Percentiles rank a stretch among this genome's conserved stretches.
Evolutionary conservation across 2,888 invertebrate genomes (phyloP).

Genomic region (Agonopterix subpropinquella): DNA sequence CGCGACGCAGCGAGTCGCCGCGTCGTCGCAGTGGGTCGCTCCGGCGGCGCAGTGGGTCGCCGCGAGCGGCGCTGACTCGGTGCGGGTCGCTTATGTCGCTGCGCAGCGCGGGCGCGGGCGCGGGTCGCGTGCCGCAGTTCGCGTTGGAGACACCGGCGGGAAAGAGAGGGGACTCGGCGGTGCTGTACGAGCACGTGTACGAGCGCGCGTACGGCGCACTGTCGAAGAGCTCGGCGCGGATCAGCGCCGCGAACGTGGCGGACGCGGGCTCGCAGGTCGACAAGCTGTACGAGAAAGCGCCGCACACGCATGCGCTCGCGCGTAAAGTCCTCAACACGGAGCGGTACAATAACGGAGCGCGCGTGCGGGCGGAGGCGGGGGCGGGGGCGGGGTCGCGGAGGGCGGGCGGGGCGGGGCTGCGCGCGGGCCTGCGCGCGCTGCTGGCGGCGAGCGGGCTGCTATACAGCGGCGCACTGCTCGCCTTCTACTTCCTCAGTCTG

Average conservation of each 20-base stretch:
- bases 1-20: conserved; percentile 15
- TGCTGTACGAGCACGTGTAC: conserved; percentile 10
- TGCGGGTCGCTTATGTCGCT: conserved; percentile 15
- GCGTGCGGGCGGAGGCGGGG: conserved; percentile 54
- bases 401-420: conserved; percentile 12
- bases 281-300: conserved; percentile 10
- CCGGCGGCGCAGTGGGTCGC: conserved; percentile 16
- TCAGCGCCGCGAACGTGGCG: conserved; percentile 6
- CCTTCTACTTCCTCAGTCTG: conserved; percentile 62
- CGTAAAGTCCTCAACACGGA: conserved; percentile 23
- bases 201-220: conserved; percentile 28
- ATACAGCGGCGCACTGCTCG: conserved; percentile 52
- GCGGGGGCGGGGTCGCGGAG: conserved; percentile 6
- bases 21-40: conserved; percentile 20
- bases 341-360: conserved; percentile 45
- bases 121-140: conserved; percentile 27
- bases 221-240: conserved; percentile 13
- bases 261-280: conserved; percentile 7
- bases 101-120: conserved; percentile 16
- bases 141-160: conserved; percentile 18
- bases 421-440: conserved; percentile 52
- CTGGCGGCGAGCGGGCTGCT: conserved; percentile 69
- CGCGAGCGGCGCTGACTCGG: conserved; percentile 8
- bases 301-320: conserved; percentile 16
- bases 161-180: conserved; percentile 17